Evolutionary conservation across 2,888 invertebrate genomes (phyloP), one percentile per base, ranked within the genome.

Genomic region (Apoderus coryli): DNA sequence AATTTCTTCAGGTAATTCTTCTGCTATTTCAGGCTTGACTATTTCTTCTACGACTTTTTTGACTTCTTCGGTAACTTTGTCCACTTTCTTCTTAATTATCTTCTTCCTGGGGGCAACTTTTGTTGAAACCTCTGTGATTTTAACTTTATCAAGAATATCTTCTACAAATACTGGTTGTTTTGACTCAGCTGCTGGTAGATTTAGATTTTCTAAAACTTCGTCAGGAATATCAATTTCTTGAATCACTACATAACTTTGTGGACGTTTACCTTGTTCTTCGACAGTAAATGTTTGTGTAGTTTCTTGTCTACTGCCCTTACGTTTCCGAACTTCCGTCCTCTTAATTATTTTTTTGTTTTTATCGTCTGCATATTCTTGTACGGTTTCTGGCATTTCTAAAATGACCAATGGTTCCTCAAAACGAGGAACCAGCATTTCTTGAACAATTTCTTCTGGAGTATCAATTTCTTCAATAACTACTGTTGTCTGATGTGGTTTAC

Each of bases 211-310:
- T 13, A 14, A 10, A 13, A 29, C 27, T 25, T 34, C 23, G 31
- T 38, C 37, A 4, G 35, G 36, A 15, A 42, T 24, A 22, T 37
- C 32, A 23, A 33, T 25, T 38, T 47, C 46, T 32, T 46, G 40
- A 31, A 53, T 53, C 23, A 58, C 45, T 39, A 62, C 54, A 10
- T 57, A 43, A 29, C 56, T 50, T 45, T 60, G 46, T 41, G 64
- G 52, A 48, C 57, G 43, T 45, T 55, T 59, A 26, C 61, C 60
- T 36, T 60, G 59, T 41, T 61, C 62, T 41, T 61, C 59, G 19
- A 57, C 49, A 2, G 52, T 57, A 9, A 53, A 48, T 42, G 62
- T 61, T 57, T 64, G 58, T 43, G 63, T 63, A 44, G 38, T 43
- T 49, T 52, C 52, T 29, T 60, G 40, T 34, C 50, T 48, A 30